Evolutionary conservation across 2,113 vertebrate genomes (phyloP).

Genomic region (Bubo scandiacus): DNA sequence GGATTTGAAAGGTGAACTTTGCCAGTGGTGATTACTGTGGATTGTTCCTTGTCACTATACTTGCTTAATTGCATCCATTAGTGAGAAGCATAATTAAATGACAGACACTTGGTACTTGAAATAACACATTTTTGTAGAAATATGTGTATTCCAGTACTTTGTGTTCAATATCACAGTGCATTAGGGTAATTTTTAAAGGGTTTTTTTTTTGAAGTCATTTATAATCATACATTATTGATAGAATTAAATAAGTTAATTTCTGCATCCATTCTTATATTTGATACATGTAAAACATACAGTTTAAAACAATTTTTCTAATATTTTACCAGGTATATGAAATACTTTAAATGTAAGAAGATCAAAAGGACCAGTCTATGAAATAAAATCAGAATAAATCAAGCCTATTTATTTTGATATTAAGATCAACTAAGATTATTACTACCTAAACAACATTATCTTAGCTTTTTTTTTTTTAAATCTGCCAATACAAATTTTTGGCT

Average conservation of each 20-base stretch:
- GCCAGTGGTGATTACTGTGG: background rate
- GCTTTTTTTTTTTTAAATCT: background rate
- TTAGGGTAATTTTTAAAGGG: background rate
- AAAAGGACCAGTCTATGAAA: background rate
- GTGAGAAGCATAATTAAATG: background rate
- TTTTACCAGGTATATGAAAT: background rate
- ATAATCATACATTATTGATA: background rate
- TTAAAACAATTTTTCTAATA: background rate
- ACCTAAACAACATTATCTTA: background rate
- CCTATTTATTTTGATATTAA: background rate
- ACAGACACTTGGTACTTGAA: background rate
- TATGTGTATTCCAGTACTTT: background rate
- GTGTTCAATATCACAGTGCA: background rate
- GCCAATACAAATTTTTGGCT: background rate
- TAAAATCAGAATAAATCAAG: background rate
- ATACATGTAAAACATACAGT: background rate
- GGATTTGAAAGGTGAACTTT: conserved; percentile 11
- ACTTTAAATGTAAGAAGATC: background rate
- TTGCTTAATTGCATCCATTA: conserved; percentile 22
- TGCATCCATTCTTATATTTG: background rate
- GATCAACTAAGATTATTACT: background rate
- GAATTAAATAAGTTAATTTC: background rate
- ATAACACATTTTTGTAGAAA: background rate
- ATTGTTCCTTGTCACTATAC: background rate
- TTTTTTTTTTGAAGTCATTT: background rate